A percentile compares a stretch with the other conserved stretches of the same genome.
These are phyloP conservation scores for Corythoichthys haematopterus DNA, from an alignment of 2,113 vertebrate species.

Conservation along the genomic window DNA sequence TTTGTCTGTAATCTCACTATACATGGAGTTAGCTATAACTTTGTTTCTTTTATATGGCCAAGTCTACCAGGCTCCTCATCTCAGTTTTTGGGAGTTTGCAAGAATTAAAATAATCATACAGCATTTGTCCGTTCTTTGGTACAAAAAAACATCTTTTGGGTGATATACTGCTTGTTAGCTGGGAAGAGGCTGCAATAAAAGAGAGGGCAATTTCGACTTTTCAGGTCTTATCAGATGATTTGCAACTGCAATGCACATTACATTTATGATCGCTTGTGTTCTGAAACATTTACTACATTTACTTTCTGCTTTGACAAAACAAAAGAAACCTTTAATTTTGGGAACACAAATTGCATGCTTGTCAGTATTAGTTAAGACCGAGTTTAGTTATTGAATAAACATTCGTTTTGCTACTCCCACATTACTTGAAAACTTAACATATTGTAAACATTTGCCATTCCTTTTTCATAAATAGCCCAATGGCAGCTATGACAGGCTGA, in stretches of 20 bases:
- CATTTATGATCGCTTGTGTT: slow-evolving; percentile 23
- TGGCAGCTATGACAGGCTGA: slow-evolving; percentile 8
- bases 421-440: slow-evolving; percentile 6
- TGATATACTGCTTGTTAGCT: slow-evolving; percentile 64
- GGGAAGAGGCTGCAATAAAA: slow-evolving; percentile 49
- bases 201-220: slow-evolving; percentile 45
- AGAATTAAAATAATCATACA: slow-evolving; percentile 31
- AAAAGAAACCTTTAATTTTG: slow-evolving; percentile 11
- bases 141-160: slow-evolving; percentile 36
- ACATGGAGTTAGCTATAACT: slow-evolving; percentile 16
- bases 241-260: slow-evolving; percentile 32
- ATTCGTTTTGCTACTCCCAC: too few relatives aligned
- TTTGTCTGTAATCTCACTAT: not conserved
- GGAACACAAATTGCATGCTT: slow-evolving; percentile 17
- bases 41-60: slow-evolving; percentile 24
- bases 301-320: slow-evolving; percentile 12
- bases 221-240: slow-evolving; percentile 48
- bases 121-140: slow-evolving; percentile 44
- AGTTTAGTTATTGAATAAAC: slow-evolving; percentile 14
- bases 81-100: slow-evolving; percentile 28
- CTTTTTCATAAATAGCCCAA: slow-evolving; percentile 3
- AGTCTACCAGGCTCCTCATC: slow-evolving; percentile 19
- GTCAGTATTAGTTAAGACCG: slow-evolving; percentile 8
- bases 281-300: slow-evolving; percentile 14
- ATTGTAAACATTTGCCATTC: slow-evolving; percentile 15